Evolutionary conservation across 2,888 invertebrate species (phyloP).

Genomic region (Ormyrus labotus): DNA sequence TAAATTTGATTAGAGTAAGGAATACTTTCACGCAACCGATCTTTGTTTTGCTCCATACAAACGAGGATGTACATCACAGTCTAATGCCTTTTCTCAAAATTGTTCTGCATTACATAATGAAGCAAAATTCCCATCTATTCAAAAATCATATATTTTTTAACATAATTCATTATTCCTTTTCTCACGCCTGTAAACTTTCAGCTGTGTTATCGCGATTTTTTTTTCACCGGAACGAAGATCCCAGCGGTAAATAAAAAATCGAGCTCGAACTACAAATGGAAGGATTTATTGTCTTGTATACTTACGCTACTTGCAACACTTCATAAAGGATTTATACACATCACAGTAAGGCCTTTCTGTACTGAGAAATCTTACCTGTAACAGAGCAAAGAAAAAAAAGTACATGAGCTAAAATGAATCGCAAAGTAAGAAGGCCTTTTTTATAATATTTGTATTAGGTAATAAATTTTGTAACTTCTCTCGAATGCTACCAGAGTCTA

Average conservation of each 20-base stretch:
- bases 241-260: neutral
- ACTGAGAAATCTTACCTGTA: conserved; percentile 45
- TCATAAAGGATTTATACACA: neutral
- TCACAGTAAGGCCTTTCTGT: neutral
- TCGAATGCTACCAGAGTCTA: neutral
- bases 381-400: conserved; percentile 19
- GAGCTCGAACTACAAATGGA: neutral
- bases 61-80: too few species aligned
- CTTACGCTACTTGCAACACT: conserved; percentile 23
- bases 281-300: conserved; percentile 6
- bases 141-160: neutral
- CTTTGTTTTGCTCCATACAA: too few species aligned
- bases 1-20: too few species aligned
- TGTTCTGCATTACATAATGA: neutral
- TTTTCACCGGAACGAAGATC: neutral
- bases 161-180: neutral
- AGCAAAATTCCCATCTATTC: neutral
- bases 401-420: conserved; percentile 37
- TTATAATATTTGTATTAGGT: conserved; percentile 46
- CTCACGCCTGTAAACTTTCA: conserved; percentile 2
- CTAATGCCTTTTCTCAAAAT: conserved; percentile 8
- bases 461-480: conserved; percentile 45
- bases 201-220: neutral
- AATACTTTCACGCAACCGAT: too few species aligned
- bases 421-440: conserved; percentile 40